Conservation (phyloP, 2,113 vertebrate genomes). For the Fukomys damarensis region DNA sequence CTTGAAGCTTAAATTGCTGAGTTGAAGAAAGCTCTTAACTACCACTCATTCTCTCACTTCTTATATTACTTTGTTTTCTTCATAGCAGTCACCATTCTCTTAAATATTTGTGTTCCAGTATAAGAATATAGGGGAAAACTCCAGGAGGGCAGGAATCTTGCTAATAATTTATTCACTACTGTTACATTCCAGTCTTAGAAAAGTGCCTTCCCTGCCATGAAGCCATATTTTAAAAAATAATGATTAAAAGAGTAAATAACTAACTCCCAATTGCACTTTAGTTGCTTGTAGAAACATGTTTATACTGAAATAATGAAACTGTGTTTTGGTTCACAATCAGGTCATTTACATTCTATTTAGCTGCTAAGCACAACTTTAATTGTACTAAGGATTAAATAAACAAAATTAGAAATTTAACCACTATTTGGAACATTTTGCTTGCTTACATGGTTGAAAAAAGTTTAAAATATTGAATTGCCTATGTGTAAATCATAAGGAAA, state of each 20-base stretch:
- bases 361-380: not conserved
- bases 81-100: not conserved
- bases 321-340: not conserved
- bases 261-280: not conserved
- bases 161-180: not conserved
- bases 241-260: not conserved
- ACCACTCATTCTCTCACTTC: not conserved
- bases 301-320: not conserved
- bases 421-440: not conserved
- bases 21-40: not conserved
- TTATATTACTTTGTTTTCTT: not conserved
- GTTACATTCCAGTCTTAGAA: not conserved
- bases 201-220: not conserved
- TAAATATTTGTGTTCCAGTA: not conserved
- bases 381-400: not conserved
- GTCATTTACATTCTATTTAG: not conserved
- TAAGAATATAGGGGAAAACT: not conserved
- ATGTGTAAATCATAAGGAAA: not conserved
- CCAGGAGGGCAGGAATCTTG: not conserved
- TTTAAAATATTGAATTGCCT: not conserved
- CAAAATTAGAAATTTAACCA: conserved; percentile 43
- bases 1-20: not conserved
- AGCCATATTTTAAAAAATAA: not conserved
- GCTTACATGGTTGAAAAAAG: not conserved
- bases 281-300: not conserved